Evolutionary conservation across 2,113 vertebrate genomes (phyloP).

Genomic region (Poicephalus gulielmi): DNA sequence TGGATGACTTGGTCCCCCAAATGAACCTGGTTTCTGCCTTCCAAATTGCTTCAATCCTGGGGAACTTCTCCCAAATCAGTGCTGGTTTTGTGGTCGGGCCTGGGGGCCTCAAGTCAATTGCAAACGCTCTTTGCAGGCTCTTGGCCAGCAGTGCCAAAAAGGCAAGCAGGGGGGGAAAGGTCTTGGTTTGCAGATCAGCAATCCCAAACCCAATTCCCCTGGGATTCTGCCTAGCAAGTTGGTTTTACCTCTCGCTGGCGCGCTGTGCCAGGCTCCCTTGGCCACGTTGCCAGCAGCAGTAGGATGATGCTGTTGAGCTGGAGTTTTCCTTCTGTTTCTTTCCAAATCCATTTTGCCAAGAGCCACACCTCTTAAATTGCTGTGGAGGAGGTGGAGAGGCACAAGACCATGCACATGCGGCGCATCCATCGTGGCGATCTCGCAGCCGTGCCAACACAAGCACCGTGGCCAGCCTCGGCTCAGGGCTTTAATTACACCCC

Average conservation of each 20-base stretch:
- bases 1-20: not conserved
- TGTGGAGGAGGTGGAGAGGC: constrained; percentile 52
- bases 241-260: not conserved
- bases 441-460: not conserved
- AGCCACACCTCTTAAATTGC: constrained; percentile 37
- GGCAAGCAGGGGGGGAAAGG: fast-evolving
- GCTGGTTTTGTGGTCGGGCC: not conserved
- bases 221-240: not conserved
- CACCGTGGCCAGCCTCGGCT: not conserved
- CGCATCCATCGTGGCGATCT: not conserved
- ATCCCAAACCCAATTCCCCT: not conserved
- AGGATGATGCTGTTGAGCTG: not conserved
- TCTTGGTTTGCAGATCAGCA: constrained; percentile 11
- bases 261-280: not conserved
- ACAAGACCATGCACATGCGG: constrained; percentile 49
- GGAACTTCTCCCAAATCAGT: fast-evolving
- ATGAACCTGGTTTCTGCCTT: not conserved
- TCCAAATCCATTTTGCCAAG: not conserved
- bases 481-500: not conserved
- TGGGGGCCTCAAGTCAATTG: fast-evolving
- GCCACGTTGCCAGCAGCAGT: fast-evolving
- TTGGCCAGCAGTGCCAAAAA: fast-evolving
- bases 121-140: not conserved
- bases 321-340: not conserved
- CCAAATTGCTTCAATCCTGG: not conserved